Percentiles rank a stretch among this genome's conserved stretches.
Evolutionary conservation across 2,888 invertebrate species (phyloP).

Genomic region (Syrista parreyssii): DNA sequence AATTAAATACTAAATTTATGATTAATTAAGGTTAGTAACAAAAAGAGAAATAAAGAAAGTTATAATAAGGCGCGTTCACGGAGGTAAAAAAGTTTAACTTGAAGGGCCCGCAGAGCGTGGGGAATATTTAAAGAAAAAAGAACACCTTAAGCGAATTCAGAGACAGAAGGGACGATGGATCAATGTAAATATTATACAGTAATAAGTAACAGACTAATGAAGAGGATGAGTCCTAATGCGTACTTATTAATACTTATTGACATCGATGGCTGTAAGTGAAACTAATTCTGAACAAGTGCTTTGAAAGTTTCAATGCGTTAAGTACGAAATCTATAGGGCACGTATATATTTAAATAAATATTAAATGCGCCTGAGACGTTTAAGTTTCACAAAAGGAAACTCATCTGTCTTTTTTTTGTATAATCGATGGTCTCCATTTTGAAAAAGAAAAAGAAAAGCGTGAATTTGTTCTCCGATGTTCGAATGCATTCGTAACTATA

Average conservation of each 20-base stretch:
- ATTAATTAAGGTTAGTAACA: too few species aligned
- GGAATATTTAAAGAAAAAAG: constrained; percentile 1
- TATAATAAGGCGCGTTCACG: too few species aligned
- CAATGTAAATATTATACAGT: constrained; percentile 29
- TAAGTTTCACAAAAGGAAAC: constrained; percentile 13
- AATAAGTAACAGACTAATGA: constrained; percentile 23
- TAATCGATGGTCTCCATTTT: not conserved
- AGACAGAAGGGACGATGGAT: constrained; percentile 13
- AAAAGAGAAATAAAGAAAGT: too few species aligned
- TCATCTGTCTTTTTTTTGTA: constrained; percentile 6
- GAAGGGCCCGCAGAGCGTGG: not conserved
- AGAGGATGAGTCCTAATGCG: constrained; percentile 26
- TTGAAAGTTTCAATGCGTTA: not conserved
- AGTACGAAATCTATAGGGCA: too few species aligned
- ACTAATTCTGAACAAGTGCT: constrained; percentile 31
- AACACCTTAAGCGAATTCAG: constrained; percentile 7
- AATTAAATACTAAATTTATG: too few species aligned
- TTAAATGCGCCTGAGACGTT: constrained; percentile 20
- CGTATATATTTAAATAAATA: constrained; percentile 6
- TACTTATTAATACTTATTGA: constrained; percentile 48
- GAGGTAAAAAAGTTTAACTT: constrained; percentile 7
- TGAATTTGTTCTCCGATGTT: too few species aligned
- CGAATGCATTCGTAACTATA: too few species aligned
- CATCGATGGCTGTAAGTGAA: constrained; percentile 42
- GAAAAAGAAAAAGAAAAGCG: not conserved